Percentiles rank a stretch among this genome's conserved stretches.
phyloP scores from a whole-genome alignment of 2,113 vertebrate genomes.

The Hippocampus barbouri region DNA sequence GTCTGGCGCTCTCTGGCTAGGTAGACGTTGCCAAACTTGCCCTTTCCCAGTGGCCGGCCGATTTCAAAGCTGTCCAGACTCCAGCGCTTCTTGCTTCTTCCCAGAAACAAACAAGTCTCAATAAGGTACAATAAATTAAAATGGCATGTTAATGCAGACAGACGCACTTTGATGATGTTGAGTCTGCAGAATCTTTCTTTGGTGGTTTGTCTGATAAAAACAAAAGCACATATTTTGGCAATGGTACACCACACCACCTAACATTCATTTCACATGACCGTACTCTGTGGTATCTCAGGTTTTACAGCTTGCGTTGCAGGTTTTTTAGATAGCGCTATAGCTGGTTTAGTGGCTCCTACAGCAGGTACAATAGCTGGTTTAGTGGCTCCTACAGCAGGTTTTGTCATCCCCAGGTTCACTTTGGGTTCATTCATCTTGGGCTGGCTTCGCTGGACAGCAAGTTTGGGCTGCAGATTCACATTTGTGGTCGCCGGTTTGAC shows the following conservation, averaged over 20 bases:
- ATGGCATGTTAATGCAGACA: neutral
- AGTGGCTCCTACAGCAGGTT: slow-evolving; percentile 21
- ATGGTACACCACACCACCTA: neutral
- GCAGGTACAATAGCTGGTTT: slow-evolving; percentile 18
- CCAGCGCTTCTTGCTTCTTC: slow-evolving; percentile 80
- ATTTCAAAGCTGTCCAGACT: slow-evolving; percentile 94
- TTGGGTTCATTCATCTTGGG: slow-evolving; percentile 10
- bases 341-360: slow-evolving; percentile 25
- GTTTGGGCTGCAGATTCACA: slow-evolving; percentile 31
- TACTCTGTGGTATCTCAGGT: slow-evolving; percentile 64
- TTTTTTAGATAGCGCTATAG: neutral
- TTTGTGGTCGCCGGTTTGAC: slow-evolving; percentile 39
- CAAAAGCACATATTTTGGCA: neutral
- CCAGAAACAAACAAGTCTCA: neutral
- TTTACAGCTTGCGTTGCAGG: slow-evolving; percentile 36
- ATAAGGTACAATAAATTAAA: neutral
- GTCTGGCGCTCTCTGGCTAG: slow-evolving; percentile 88
- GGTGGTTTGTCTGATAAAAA: slow-evolving; percentile 42
- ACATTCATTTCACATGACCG: neutral
- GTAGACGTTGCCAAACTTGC: slow-evolving; percentile 98
- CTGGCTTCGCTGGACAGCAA: slow-evolving; percentile 27
- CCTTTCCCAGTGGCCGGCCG: slow-evolving; percentile 90
- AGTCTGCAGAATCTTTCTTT: slow-evolving; percentile 9
- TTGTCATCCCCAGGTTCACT: slow-evolving; percentile 45
- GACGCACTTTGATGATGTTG: slow-evolving; percentile 38